Base-by-base conservation (phyloP, 1,140 invertebrate species). In the Chelonus insularis region DNA sequence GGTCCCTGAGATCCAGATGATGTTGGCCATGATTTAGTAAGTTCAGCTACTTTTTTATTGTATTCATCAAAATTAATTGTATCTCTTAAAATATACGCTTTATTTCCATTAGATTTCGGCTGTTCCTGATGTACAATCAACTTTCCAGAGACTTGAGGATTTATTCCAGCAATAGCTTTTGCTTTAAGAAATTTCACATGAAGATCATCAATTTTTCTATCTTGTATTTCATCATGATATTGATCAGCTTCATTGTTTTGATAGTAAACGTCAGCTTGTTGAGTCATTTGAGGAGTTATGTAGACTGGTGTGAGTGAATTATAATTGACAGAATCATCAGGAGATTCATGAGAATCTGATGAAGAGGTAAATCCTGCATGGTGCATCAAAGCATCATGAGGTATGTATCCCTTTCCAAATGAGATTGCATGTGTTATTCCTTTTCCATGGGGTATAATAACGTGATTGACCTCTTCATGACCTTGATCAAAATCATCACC, bases 321-420 rank as follows among this genome's bases (percentile, higher is more conserved):
- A 12, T 50, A 50, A 29, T 4, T 20, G 1, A 8, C 7, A 25
- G 47, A 11, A 1, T 60, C 45, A 12, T 60, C 32, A 9, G n/a
- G 1, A 2, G 25, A 18, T 8, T 34, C 18, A 6, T 9, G 43
- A 34, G 16, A 4, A 37, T 37, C 37, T 12, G 29, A 7, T 12
- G 48, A n/a, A 4, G 68, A 37, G 4, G 70, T 62, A 1, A 69
- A 68, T 20, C 62, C 68, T 4, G 37, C 14, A 18, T 34, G 18
- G 7, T 25, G 65, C 57, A 21, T 75, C 74, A 20, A 71, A 29
- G 12, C 67, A 3, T 71, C 72, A 36, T 76, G 77, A 2, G 76
- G 75, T 0, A 78, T 60, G 18, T 78, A 79, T 16, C 73, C 76
- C 21, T 73, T 73, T 0, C 76, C 74, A 20, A 67, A 78, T 1